phyloP scores from a whole-genome alignment of 2,888 invertebrate genomes.

The Drosophila lutescens region DNA sequence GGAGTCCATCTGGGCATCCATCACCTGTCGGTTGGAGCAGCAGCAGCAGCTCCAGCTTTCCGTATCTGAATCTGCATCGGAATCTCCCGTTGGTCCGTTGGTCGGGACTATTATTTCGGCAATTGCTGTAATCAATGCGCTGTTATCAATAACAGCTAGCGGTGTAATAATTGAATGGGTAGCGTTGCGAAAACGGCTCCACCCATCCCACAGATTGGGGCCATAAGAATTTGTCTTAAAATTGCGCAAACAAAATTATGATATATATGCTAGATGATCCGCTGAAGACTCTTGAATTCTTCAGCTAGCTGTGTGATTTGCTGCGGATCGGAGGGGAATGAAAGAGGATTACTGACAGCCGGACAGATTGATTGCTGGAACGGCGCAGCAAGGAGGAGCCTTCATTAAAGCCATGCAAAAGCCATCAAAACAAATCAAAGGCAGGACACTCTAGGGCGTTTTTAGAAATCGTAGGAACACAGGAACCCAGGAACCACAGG shows the following conservation, averaged over 20 bases:
- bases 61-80: conserved; percentile 38
- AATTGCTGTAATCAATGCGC: conserved; percentile 77
- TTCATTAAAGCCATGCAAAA: conserved; percentile 76
- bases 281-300: background rate
- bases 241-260: conserved; percentile 74
- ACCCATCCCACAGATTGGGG: conserved; percentile 39
- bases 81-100: conserved; percentile 63
- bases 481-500: background rate
- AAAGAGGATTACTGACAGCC: conserved; percentile 40
- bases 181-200: conserved; percentile 12
- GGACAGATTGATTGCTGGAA: conserved; percentile 64
- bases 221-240: conserved; percentile 64
- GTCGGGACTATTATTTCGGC: conserved; percentile 69
- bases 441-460: conserved; percentile 67
- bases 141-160: conserved; percentile 80
- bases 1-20: conserved; percentile 24
- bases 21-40: conserved; percentile 41
- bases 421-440: conserved; percentile 79
- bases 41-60: conserved; percentile 5
- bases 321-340: conserved; percentile 11
- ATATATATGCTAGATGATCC: conserved; percentile 45
- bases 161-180: conserved; percentile 67
- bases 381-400: conserved; percentile 27
- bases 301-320: conserved; percentile 55
- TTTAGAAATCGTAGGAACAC: conserved; percentile 6